phyloP scores from a whole-genome alignment of 2,797 vertebrate genomes.

The Anguilla pacifica region DNA sequence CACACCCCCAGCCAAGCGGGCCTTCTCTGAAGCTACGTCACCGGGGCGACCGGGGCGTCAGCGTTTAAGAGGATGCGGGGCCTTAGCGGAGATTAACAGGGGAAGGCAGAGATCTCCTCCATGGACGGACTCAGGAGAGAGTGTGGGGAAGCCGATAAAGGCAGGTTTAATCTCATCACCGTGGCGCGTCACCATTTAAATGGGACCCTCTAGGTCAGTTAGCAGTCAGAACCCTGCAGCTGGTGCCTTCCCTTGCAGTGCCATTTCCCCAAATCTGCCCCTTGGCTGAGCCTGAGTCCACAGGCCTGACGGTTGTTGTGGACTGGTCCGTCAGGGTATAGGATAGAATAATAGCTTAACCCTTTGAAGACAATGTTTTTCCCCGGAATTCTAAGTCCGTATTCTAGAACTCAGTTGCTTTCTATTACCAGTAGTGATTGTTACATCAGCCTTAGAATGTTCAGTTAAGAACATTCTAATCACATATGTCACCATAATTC shows the following conservation, averaged over 20 bases:
- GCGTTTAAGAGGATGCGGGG: background rate
- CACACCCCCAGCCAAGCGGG: background rate
- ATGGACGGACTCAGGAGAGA: background rate
- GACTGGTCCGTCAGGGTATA: background rate
- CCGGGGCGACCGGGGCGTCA: background rate
- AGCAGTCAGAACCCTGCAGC: background rate
- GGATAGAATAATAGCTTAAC: too few species aligned
- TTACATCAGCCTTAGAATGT: too few species aligned
- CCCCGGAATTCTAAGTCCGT: too few species aligned
- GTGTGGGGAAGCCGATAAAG: background rate
- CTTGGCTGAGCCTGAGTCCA: background rate
- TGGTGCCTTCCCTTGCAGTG: background rate
- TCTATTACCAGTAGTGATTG: too few species aligned
- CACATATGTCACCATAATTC: too few species aligned
- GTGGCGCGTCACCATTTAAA: background rate
- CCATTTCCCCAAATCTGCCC: background rate
- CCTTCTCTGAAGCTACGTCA: background rate
- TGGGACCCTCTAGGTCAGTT: background rate
- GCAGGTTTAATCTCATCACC: background rate
- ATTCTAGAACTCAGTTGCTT: too few species aligned
- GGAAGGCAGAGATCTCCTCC: background rate
- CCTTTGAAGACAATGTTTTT: too few species aligned
- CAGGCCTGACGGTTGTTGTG: background rate
- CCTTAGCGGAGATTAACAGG: background rate
- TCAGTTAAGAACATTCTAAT: too few species aligned